These are phyloP conservation scores for Scophthalmus maximus DNA, from an alignment of 2,113 vertebrate genomes.

Conservation along the genomic window DNA sequence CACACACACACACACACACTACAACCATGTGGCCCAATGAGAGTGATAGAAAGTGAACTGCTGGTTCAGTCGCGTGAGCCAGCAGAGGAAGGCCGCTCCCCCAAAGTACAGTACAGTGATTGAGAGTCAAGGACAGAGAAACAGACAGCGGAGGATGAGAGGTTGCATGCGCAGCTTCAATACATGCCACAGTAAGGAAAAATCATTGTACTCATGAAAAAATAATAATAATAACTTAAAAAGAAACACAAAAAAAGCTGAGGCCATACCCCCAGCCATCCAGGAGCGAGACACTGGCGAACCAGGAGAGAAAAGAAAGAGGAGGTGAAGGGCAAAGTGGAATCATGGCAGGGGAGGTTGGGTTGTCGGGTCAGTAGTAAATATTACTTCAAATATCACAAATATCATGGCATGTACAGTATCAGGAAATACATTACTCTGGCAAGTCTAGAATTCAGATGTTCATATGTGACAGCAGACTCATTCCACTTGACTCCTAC, in stretches of 20 bases:
- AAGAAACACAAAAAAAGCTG: constrained; percentile 82
- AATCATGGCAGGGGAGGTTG: constrained; percentile 52
- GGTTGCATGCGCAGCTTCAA: constrained; percentile 66
- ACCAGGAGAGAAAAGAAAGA: constrained; percentile 89
- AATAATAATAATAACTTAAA: constrained; percentile 44
- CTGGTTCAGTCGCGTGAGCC: constrained; percentile 58
- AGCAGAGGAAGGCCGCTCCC: constrained; percentile 30
- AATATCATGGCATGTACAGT: constrained; percentile 3
- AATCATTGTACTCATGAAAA: constrained; percentile 45
- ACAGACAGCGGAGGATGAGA: constrained; percentile 68
- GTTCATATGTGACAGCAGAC: neutral
- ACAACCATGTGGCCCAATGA: constrained; percentile 42
- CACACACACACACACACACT: constrained; percentile 38
- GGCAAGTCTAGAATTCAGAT: neutral
- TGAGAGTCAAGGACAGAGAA: constrained; percentile 64
- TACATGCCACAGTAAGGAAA: constrained; percentile 70
- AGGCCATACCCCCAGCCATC: constrained; percentile 99
- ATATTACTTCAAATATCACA: constrained; percentile 16
- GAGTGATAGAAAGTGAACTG: constrained; percentile 55
- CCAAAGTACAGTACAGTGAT: constrained; percentile 48
- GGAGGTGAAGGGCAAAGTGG: constrained; percentile 64
- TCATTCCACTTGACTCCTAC: no score
- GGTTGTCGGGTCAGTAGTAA: constrained; percentile 36
- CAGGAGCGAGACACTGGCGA: constrained; percentile 97
- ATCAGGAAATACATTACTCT: neutral